Evolutionary conservation across 1,140 invertebrate genomes (phyloP).

Genomic region (Caenorhabditis elegans): DNA sequence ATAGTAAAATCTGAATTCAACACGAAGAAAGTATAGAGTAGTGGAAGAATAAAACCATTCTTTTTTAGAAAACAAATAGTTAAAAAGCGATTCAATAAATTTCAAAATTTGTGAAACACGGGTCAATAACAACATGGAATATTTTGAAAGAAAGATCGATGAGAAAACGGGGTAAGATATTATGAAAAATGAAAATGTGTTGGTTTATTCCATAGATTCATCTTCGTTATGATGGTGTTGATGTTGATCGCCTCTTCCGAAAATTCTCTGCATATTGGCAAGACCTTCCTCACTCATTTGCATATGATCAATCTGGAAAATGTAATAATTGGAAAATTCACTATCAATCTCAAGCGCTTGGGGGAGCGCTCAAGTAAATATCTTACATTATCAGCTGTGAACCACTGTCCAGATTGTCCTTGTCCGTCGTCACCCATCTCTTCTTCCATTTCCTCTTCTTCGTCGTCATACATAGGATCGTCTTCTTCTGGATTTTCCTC

Average conservation of each 20-base stretch:
- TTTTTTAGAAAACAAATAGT: too few species aligned
- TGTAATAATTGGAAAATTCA: neutral
- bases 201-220: neutral
- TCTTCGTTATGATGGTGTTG: neutral
- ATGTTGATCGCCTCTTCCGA: neutral
- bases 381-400: neutral
- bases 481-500: slow-evolving; percentile 12
- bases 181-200: neutral
- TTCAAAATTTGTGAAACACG: too few species aligned
- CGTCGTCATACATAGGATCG: neutral
- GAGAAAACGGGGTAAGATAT: neutral
- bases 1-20: too few species aligned
- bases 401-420: neutral
- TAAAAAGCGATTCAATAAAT: too few species aligned
- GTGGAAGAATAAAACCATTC: too few species aligned
- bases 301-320: neutral
- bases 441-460: neutral
- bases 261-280: neutral
- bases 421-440: neutral
- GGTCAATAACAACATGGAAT: neutral
- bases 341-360: too few species aligned
- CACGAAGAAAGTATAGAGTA: too few species aligned
- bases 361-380: too few species aligned
- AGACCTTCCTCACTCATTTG: slow-evolving; percentile 3
- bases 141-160: neutral